phyloP scores from a whole-genome alignment of 2,888 invertebrate genomes.

The Agonopterix alstromeriana region DNA sequence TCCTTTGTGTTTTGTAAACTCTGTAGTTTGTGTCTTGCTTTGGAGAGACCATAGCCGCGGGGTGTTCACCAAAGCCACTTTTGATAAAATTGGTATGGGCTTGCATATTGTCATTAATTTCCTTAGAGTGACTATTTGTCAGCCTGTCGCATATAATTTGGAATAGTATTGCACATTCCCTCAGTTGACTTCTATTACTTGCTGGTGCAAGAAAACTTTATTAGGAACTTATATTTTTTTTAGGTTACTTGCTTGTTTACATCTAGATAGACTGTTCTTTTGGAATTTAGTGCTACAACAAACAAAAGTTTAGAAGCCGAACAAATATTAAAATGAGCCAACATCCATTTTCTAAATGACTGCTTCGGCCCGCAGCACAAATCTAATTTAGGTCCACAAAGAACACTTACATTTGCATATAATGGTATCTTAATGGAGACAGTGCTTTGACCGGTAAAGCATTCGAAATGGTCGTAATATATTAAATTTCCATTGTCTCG shows the following conservation, averaged over 20 bases:
- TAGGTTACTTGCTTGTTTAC: background rate
- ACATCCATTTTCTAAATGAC: slow-evolving; percentile 30
- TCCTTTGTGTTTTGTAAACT: no score
- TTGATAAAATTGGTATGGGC: no score
- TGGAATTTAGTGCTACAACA: background rate
- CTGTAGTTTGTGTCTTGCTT: no score
- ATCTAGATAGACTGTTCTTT: background rate
- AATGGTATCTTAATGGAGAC: slow-evolving; percentile 37
- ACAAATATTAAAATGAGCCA: slow-evolving; percentile 19
- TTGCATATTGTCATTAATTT: no score
- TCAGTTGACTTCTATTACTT: no score
- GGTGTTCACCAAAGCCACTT: no score
- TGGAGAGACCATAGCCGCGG: no score
- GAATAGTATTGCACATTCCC: no score
- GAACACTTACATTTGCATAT: slow-evolving; percentile 45
- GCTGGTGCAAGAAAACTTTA: background rate
- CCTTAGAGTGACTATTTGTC: no score
- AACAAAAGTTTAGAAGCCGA: background rate
- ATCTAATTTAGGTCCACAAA: slow-evolving; percentile 38
- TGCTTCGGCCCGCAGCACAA: slow-evolving; percentile 20
- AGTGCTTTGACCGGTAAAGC: slow-evolving; percentile 13
- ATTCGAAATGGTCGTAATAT: slow-evolving; percentile 13
- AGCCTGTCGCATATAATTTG: no score
- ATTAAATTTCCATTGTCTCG: slow-evolving; percentile 12
- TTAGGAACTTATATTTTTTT: no score